A percentile compares a stretch with the other conserved stretches of the same genome.
Conservation (phyloP, 2,888 invertebrate genomes). For the Imbricaverruca yamaguchii region DNA sequence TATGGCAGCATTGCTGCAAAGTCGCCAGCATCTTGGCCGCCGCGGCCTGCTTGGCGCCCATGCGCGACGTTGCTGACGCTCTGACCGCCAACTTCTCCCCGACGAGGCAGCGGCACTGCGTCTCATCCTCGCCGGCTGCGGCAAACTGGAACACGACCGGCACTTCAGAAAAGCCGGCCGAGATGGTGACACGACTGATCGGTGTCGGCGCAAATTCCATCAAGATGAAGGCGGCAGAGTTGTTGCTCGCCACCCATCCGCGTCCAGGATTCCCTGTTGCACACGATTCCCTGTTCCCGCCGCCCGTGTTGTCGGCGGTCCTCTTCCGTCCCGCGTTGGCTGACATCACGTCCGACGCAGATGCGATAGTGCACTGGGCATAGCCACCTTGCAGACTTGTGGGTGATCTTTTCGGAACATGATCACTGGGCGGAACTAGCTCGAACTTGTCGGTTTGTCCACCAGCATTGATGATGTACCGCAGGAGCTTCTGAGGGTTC, state of each 20-base stretch:
- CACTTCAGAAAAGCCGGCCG: neutral
- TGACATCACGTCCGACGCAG: conserved; percentile 68
- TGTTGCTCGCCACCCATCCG: neutral
- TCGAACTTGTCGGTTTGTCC: no score
- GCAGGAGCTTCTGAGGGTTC: no score
- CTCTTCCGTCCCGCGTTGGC: conserved; percentile 51
- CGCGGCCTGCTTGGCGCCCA: neutral
- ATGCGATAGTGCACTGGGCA: conserved; percentile 64
- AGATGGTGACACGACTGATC: neutral
- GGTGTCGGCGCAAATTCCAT: neutral
- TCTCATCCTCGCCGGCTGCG: neutral
- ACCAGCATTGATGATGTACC: no score
- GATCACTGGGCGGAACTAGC: no score
- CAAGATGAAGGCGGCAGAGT: neutral
- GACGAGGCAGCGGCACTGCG: neutral
- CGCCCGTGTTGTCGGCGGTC: neutral
- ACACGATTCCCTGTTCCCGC: neutral
- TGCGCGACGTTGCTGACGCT: neutral
- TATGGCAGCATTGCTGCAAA: neutral
- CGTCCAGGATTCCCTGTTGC: neutral
- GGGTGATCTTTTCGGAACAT: no score
- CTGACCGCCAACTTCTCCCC: neutral
- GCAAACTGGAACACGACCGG: neutral
- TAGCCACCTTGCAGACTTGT: conserved; percentile 39
- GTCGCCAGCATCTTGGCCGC: neutral